Base-by-base conservation (phyloP, 2,888 invertebrate species). In the Stramonita haemastoma region DNA sequence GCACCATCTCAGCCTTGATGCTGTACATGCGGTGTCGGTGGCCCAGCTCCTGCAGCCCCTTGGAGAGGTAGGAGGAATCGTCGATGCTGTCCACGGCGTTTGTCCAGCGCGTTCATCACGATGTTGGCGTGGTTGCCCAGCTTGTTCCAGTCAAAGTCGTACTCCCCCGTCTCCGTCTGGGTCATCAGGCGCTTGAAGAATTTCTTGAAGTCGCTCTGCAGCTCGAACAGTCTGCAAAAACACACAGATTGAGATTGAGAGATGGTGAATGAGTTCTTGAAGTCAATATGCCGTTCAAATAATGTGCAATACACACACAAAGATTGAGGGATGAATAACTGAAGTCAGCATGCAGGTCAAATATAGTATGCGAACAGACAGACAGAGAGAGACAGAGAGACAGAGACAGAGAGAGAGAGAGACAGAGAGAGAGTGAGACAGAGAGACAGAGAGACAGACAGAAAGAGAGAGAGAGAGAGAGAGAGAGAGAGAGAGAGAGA, bases 71-170 rank as follows among this genome's bases (percentile, higher is more conserved):
- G 0, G 91, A 90, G 73, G 94, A 93, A 90, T 95, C 94, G 11
- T 94, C 93, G 13, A 95, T 90, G 88, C 94, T 93, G 86, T 95
- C 95, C 0, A 95, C 95, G 0, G 95, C 94, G 15, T 95, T n/a
- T 94, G 17, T 94, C 95, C 32, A 95, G 93, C 8, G 94, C 93
- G 86, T 94, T 94, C 95, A 95, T 95, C 77, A 95, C 95, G 17
- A 94, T 93, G 46, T 89, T 90, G 87, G 91, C 91, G 81, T 91
- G 91, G 46, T 91, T 92, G 83, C 91, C 91, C 22, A 95, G 89
- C 90, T 94, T 93, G 11, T 91, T 92, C 36, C 93, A 92, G 89
- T 94, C 94, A 87, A 93, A 93, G 32, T 92, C 91, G 32, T 92
- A 87, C 56, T 92, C 91, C n/a, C 92, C 92, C 0, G 91, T 90